Conservation (phyloP, 2,888 invertebrate genomes). For the Callyntrura guangdongensis region DNA sequence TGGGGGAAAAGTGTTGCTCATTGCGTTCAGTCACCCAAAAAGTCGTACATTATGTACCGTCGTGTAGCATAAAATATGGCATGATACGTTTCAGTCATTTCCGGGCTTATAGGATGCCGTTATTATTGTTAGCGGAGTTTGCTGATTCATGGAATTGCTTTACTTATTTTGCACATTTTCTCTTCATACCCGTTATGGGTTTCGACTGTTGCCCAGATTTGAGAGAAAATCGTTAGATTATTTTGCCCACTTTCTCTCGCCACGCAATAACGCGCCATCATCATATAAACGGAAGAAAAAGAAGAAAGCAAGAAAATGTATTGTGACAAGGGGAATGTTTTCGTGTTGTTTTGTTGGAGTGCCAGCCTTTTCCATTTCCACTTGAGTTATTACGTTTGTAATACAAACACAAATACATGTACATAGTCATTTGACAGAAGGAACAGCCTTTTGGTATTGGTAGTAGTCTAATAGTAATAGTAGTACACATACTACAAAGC, state of each 20-base stretch:
- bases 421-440: background rate
- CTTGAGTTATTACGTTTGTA: conserved; percentile 55
- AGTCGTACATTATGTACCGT: background rate
- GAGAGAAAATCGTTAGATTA: conserved; percentile 45
- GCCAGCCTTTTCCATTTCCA: conserved; percentile 52
- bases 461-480: no score
- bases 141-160: conserved; percentile 46
- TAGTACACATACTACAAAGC: no score
- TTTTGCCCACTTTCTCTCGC: background rate
- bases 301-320: background rate
- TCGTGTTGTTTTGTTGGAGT: conserved; percentile 5
- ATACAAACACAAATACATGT: conserved; percentile 17
- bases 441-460: no score
- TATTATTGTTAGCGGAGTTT: conserved; percentile 9
- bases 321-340: conserved; percentile 6
- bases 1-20: background rate
- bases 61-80: background rate
- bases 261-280: conserved; percentile 30
- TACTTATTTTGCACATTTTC: conserved; percentile 49
- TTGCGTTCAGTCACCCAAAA: conserved; percentile 21
- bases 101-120: background rate
- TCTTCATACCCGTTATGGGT: conserved; percentile 10
- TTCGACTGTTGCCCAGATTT: conserved; percentile 18
- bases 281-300: background rate
- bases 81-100: background rate